A percentile compares a stretch with the other conserved stretches of the same genome.
Conservation (phyloP, 1,140 invertebrate species). For the Aphaenogaster ashmeadi region DNA sequence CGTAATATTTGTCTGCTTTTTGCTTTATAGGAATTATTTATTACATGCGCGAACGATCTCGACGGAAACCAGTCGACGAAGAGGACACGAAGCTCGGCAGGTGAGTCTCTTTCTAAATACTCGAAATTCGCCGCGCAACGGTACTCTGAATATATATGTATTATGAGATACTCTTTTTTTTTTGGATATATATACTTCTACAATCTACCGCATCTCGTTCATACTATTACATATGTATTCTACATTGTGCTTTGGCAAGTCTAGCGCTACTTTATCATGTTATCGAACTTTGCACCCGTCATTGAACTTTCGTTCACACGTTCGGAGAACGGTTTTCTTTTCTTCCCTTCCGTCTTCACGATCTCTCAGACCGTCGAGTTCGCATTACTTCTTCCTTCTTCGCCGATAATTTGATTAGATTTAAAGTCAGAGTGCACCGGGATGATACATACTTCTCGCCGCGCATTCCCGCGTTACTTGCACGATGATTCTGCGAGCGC, state of each 20-base stretch:
- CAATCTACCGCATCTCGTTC: slow-evolving; percentile 59
- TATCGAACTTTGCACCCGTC: slow-evolving; percentile 80
- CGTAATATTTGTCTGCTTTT: background rate
- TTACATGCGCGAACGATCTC: slow-evolving; percentile 90
- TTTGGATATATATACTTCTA: slow-evolving; percentile 61
- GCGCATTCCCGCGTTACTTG: background rate
- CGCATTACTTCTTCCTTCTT: background rate
- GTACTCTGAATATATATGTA: slow-evolving; percentile 42
- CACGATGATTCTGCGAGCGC: background rate
- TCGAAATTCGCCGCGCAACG: background rate
- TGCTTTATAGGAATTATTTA: slow-evolving; percentile 89
- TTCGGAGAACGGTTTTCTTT: slow-evolving; percentile 24
- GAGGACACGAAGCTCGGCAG: slow-evolving; percentile 94
- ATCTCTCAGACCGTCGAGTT: background rate
- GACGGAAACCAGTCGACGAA: slow-evolving; percentile 90
- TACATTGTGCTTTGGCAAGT: slow-evolving; percentile 87
- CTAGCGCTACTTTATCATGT: slow-evolving; percentile 84
- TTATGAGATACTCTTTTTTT: slow-evolving; percentile 58
- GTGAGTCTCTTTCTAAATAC: slow-evolving; percentile 86
- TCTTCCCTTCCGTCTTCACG: background rate
- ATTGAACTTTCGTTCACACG: slow-evolving; percentile 59
- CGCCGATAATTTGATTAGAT: slow-evolving; percentile 2
- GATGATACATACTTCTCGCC: background rate
- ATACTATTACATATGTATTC: slow-evolving; percentile 71
- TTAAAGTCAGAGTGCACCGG: background rate